Base-by-base conservation (phyloP, 2,797 vertebrate genomes). In the Momotus momota region DNA sequence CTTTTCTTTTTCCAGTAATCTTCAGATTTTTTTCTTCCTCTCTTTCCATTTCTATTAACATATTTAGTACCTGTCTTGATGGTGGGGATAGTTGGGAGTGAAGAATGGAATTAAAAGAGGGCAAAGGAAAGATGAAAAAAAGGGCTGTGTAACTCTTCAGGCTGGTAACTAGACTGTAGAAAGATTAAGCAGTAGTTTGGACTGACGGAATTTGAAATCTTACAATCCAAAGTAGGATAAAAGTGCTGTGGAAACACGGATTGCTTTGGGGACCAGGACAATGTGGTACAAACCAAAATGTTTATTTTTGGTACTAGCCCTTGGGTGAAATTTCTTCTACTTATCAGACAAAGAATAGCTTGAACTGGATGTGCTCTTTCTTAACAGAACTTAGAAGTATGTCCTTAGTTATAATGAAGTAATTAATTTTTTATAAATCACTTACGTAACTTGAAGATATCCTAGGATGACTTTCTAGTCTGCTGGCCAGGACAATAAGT, bases 361-460 rank as follows among this genome's bases (percentile, higher is more conserved):
- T 86, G 61, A 89, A 78, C 14, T 57, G 48, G 70, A 54, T 46
- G 8, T 33, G 27, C 27, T 87, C 9, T 66, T 25, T 84, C 51
- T 66, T 54, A 80, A 33, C 35, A 81, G n/a, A 90, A 31, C 2
- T 40, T 71, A 41, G 8, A 85, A 6, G 12, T 40, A 23, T 58
- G 38, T 57, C 16, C 81, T 96, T 40, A 65, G 38, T 41, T 71
- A 46, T 66, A 82, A 48, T 71, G 18, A 19, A 64, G 8, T 20
- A 81, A 80, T 75, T 74, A 81, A 16, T 87, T 65, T 88, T 94
- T 94, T 72, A 88, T 81, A 81, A 74, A 79, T 86, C 81, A 64
- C 60, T 86, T 94, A 64, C 8, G 31, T 61, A 86, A 88, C 12
- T 13, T 67, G 57, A 92, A 94, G 26, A 38, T 81, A 57, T 78